Evolutionary conservation across 1,140 invertebrate genomes (phyloP), one percentile per base, ranked within the genome.

Genomic region (Hyles euphorbiae): DNA sequence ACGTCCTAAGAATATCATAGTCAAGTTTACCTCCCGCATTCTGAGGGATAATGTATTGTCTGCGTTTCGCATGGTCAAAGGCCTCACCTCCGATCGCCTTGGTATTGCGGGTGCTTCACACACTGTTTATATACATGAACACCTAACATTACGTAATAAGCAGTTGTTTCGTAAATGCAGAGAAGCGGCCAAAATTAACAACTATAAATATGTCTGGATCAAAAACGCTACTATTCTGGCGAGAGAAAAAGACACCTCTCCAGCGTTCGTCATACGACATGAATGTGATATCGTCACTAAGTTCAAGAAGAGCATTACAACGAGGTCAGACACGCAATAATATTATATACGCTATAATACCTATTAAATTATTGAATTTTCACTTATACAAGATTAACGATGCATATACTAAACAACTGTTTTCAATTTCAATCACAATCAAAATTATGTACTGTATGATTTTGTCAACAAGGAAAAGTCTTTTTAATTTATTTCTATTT

Each of bases 201-300:
- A 53, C 11, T 72, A 53, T 40, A 68, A 65, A 43, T 68, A 68
- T 49, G 49, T 58, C 3, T 68, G 69, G 66, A 53, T 68, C 11
- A 65, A 68, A 47, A 53, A 72, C 57, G 60, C 22, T 1, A 66
- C 58, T 5, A 61, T 71, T 33, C 51, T 71, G 8, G 69, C 58
- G 1, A 52, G 65, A 3, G 55, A 65, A 36, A 12, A 33, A 11
- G 63, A 68, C 47, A 55, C 52, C 1, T 57, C 53, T 0, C 53
- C 60, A 11, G 58, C 49, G 2, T 50, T 65, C 51, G 58, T 61
- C 34, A 62, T 68, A 8, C 53, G 63, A 40, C 46, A 57, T 1
- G 33, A 58, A 11, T 22, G 22, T 22, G 51, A 64, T 6, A 65
- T 67, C 22, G 34, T 22, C 22, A 22, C 45, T 45, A 70, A 61